Percentiles rank a stretch among this genome's conserved stretches.
Evolutionary conservation across 2,888 invertebrate genomes (phyloP).

Genomic region (Cylindroiulus punctatus): DNA sequence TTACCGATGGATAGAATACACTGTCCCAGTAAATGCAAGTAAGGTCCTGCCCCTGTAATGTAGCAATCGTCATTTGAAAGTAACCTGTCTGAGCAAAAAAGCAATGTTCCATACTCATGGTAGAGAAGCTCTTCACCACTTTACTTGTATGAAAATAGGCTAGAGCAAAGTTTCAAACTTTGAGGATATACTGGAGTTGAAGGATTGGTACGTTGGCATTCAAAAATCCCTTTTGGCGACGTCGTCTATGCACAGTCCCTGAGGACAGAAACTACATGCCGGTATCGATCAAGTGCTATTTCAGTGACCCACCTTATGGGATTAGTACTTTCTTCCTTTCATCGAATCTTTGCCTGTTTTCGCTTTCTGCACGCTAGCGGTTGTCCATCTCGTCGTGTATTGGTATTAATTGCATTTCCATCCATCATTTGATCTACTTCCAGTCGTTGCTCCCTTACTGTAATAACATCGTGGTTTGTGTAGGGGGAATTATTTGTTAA

Average conservation of each 20-base stretch:
- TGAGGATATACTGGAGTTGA: no score
- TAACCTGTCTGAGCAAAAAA: no score
- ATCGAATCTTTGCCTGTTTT: background rate
- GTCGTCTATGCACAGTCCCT: background rate
- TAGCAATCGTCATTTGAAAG: no score
- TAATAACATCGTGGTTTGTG: slow-evolving; percentile 6
- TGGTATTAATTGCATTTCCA: slow-evolving; percentile 35
- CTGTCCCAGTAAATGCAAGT: no score
- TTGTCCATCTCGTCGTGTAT: background rate
- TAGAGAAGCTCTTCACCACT: no score
- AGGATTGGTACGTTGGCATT: no score
- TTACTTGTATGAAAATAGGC: no score
- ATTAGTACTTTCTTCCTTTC: background rate
- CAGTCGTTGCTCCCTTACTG: slow-evolving; percentile 30
- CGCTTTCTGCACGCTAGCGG: background rate
- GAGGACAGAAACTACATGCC: background rate
- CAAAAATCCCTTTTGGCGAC: background rate
- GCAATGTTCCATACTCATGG: no score
- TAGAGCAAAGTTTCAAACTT: no score
- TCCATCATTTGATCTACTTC: slow-evolving; percentile 33
- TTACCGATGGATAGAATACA: no score
- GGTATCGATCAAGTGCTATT: background rate
- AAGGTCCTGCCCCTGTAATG: no score
- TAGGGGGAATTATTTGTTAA: slow-evolving; percentile 26
- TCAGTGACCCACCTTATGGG: slow-evolving; percentile 15